Evolutionary conservation across 2,888 invertebrate species (phyloP), one percentile per base, ranked within the genome.

Genomic region (Rhingia rostrata): DNA sequence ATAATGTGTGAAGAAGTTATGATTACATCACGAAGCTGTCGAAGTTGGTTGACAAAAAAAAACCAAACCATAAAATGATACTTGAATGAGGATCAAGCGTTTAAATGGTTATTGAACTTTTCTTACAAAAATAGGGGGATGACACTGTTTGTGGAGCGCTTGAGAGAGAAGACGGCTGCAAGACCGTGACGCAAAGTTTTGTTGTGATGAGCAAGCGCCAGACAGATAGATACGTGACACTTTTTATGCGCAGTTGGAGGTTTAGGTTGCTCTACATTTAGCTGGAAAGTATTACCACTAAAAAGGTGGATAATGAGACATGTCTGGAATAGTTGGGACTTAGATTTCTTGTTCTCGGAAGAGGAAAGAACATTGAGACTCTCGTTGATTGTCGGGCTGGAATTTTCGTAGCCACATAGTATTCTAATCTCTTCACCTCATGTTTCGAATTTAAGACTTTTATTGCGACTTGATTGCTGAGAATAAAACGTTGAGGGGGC

Each of bases 11-110:
- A 61, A 61, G 66, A 73, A 78, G 72, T 78, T 72, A 61, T 73
- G 82, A 78, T 83, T 83, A 83, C 82, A 83, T 83, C 82, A 83
- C 82, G 63, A 39, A 53, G 82, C 61, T 78, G 66, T 54, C 77
- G 39, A 66, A 47, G 39, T 9, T n/a, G 60, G 53, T 66, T 7
- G 41, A 63, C 43, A 22, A 14, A 69, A 54, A 45, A 45, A 63
- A 41, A 33, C 33, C 14, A 43, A 66, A 14, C 22, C 1, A 22
- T 22, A 78, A 33, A 56, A 51, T 33, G n/a, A 58, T 63, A 58
- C 69, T 54, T 54, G 79, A 58, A 61, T 73, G 67, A 67, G 73
- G 78, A 79, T 83, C 56, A 72, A 69, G 56, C 63, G 37, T 74
- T 83, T 74, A 69, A 74, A 51, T 63, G 83, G 83, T 84, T 74